These are phyloP conservation scores for Beris morrisii DNA, from an alignment of 2,888 invertebrate genomes.

Conservation along the genomic window DNA sequence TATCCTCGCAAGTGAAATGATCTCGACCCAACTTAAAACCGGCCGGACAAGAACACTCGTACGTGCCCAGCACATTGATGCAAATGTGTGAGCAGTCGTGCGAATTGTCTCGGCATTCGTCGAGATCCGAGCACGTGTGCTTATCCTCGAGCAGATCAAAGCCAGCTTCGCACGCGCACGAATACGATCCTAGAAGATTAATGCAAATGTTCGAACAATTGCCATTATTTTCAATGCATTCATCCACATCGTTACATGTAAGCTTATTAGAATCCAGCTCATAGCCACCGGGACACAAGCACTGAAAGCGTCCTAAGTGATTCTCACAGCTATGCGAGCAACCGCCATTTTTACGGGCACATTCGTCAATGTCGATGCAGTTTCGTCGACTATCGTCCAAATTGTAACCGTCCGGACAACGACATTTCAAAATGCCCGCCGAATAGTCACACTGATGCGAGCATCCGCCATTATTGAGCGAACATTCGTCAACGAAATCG, in stretches of 20 bases:
- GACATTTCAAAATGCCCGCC: conserved; percentile 58
- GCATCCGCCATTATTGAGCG: conserved; percentile 53
- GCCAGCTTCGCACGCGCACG: conserved; percentile 59
- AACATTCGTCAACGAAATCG: conserved; percentile 59
- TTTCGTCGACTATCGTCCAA: conserved; percentile 55
- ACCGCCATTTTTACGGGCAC: conserved; percentile 60
- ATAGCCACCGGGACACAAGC: conserved; percentile 58
- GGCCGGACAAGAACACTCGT: conserved; percentile 61
- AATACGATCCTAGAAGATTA: conserved; percentile 62
- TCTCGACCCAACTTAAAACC: conserved; percentile 55
- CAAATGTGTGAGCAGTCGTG: conserved; percentile 60
- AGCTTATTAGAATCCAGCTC: conserved; percentile 49
- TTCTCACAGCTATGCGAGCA: conserved; percentile 64
- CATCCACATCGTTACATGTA: conserved; percentile 60
- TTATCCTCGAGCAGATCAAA: conserved; percentile 52
- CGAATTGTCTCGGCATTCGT: conserved; percentile 54
- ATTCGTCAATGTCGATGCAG: conserved; percentile 59
- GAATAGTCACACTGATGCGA: conserved; percentile 58
- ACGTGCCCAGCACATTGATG: conserved; percentile 60
- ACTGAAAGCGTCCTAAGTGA: conserved; percentile 57
- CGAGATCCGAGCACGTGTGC: conserved; percentile 55
- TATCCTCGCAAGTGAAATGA: conserved; percentile 48
- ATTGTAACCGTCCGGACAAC: conserved; percentile 61
- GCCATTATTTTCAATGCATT: conserved; percentile 59
- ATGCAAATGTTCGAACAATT: conserved; percentile 62